These are phyloP conservation scores for Leistus spinibarbis DNA, from an alignment of 2,888 invertebrate species.

Conservation along the genomic window DNA sequence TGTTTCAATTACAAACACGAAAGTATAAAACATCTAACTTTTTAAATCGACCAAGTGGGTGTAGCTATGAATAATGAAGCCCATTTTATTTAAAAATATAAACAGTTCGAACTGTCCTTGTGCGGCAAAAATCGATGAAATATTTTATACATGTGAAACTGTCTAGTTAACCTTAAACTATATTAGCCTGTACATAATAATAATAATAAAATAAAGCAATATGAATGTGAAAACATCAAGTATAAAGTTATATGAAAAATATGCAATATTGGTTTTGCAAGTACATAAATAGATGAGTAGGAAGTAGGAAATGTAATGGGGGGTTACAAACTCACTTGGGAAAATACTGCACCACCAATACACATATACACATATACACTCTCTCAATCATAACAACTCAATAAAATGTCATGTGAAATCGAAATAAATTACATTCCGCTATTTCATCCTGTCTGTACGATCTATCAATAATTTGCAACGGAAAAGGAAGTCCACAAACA, in stretches of 20 bases:
- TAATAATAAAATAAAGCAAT: not conserved
- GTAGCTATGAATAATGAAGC: no score
- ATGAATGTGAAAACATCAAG: not conserved
- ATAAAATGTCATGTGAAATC: conserved; percentile 38
- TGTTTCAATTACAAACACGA: no score
- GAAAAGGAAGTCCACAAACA: not conserved
- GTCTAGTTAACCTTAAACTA: no score
- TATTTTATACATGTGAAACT: no score
- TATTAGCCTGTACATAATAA: not conserved
- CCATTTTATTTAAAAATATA: no score
- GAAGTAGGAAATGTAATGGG: not conserved
- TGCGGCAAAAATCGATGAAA: no score
- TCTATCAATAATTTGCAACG: conserved; percentile 28
- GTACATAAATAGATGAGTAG: not conserved
- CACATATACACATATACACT: no score
- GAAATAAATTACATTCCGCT: conserved; percentile 38
- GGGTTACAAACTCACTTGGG: not conserved
- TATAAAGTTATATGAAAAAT: not conserved
- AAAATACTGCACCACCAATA: not conserved
- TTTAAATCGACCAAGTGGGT: no score
- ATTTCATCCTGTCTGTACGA: conserved; percentile 16
- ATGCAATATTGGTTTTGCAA: not conserved
- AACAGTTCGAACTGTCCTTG: no score
- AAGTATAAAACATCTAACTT: no score
- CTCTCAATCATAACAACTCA: conserved; percentile 36